Evolutionary conservation across 2,113 vertebrate genomes (phyloP).

Genomic region (Eptesicus fuscus): DNA sequence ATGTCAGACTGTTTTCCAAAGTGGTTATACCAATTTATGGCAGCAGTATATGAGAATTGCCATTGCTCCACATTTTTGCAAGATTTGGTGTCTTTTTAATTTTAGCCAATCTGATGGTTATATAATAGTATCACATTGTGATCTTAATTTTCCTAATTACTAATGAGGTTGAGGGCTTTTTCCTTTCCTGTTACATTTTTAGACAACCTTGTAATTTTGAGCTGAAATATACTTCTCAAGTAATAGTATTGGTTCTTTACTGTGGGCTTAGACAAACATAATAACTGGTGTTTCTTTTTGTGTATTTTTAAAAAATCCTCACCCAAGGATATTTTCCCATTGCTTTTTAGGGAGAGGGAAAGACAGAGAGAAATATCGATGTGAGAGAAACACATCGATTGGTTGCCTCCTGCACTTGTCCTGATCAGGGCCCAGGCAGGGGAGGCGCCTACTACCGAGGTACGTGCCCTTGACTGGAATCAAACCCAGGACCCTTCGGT

Average conservation of each 20-base stretch:
- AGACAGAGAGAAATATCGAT: too few species aligned
- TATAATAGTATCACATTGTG: neutral
- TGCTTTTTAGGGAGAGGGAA: too few species aligned
- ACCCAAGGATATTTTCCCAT: too few species aligned
- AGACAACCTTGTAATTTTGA: slow-evolving; percentile 8
- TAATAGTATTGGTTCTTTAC: slow-evolving; percentile 6
- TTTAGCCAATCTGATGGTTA: neutral
- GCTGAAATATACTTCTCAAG: neutral
- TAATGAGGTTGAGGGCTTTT: neutral
- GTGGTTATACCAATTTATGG: neutral
- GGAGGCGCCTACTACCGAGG: too few species aligned
- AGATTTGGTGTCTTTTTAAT: neutral
- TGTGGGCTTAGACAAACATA: neutral
- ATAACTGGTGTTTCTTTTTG: neutral
- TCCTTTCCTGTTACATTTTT: neutral
- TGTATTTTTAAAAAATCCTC: too few species aligned
- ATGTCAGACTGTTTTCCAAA: neutral
- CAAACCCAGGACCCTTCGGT: too few species aligned
- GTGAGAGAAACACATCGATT: too few species aligned
- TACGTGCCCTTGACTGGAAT: too few species aligned
- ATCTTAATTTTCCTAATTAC: neutral
- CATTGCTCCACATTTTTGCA: neutral
- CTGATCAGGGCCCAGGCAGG: too few species aligned
- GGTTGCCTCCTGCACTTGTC: too few species aligned
- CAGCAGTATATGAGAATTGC: neutral